These are phyloP conservation scores for Patella pellucida DNA, from an alignment of 2,888 invertebrate genomes.

Conservation along the genomic window DNA sequence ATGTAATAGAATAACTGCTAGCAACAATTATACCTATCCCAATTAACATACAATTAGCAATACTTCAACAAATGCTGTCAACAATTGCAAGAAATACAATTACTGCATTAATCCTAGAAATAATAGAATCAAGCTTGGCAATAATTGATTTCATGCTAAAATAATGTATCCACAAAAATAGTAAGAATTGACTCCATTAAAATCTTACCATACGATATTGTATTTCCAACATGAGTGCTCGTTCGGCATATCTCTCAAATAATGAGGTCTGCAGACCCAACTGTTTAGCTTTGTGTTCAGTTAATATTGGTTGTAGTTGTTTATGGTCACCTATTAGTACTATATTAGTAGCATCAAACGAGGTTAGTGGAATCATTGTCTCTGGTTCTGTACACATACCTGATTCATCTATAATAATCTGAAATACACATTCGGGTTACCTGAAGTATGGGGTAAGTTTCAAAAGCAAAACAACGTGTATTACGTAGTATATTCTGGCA, in stretches of 20 bases:
- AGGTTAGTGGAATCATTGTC: constrained; percentile 63
- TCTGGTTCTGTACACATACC: constrained; percentile 63
- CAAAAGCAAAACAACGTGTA: too few species aligned
- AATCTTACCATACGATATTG: constrained; percentile 64
- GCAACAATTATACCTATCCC: too few species aligned
- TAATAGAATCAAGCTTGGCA: too few species aligned
- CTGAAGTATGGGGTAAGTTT: too few species aligned
- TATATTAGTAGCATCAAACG: constrained; percentile 42
- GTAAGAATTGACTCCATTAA: too few species aligned
- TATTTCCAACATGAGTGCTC: constrained; percentile 47
- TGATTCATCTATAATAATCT: constrained; percentile 67
- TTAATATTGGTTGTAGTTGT: constrained; percentile 52
- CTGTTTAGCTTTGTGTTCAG: constrained; percentile 40
- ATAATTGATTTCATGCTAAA: too few species aligned
- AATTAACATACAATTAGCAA: too few species aligned
- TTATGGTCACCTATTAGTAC: constrained; percentile 60
- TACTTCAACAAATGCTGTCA: too few species aligned
- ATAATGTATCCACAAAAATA: not conserved
- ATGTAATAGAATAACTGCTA: too few species aligned
- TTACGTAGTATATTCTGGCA: too few species aligned
- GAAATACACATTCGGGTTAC: constrained; percentile 18
- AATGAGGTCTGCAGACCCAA: constrained; percentile 57
- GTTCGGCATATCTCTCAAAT: constrained; percentile 53
- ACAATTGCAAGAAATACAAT: too few species aligned
- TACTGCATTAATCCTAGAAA: too few species aligned